A percentile compares a stretch with the other conserved stretches of the same genome.
Conservation (phyloP, 23 tunicate species). For the Halocynthia roretzi region DNA sequence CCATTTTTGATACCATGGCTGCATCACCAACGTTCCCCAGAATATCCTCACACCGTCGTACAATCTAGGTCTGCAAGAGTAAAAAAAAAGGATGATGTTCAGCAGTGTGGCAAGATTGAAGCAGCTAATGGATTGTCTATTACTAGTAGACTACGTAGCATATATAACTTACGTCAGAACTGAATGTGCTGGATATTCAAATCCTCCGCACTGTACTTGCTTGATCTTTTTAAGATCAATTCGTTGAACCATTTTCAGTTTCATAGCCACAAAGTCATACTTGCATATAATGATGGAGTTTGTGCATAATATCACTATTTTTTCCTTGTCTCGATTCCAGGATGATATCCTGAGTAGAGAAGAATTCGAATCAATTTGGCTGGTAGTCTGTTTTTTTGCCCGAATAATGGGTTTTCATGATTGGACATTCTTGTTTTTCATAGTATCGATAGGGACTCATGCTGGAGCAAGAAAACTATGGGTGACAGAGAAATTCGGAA, state of each 20-base stretch:
- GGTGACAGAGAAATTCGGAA: no score
- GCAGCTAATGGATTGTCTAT: no score
- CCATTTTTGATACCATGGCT: conserved; percentile 32
- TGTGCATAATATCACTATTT: conserved; percentile 8
- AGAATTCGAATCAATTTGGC: no score
- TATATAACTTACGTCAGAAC: conserved; percentile 5
- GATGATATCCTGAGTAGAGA: conserved; percentile 7
- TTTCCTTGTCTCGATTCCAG: conserved; percentile 27
- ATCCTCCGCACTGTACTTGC: conserved; percentile 3
- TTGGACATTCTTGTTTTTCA: no score
- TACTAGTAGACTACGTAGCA: no score
- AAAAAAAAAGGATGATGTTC: no score
- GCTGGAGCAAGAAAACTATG: no score
- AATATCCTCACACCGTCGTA: conserved; percentile 12
- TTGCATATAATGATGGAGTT: conserved; percentile 14
- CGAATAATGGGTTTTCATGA: no score
- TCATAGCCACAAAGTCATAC: conserved; percentile 21
- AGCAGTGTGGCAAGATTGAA: no score
- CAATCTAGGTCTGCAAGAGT: conserved; percentile 5
- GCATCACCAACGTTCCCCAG: conserved; percentile 16
- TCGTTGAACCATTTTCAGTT: background rate
- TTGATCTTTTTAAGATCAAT: conserved; percentile 7
- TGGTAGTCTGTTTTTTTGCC: no score
- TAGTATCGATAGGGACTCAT: no score
- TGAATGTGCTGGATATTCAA: conserved; percentile 7